Evolutionary conservation across 2,113 vertebrate genomes (phyloP), one percentile per base, ranked within the genome.

Genomic region (Recurvirostra avosetta): DNA sequence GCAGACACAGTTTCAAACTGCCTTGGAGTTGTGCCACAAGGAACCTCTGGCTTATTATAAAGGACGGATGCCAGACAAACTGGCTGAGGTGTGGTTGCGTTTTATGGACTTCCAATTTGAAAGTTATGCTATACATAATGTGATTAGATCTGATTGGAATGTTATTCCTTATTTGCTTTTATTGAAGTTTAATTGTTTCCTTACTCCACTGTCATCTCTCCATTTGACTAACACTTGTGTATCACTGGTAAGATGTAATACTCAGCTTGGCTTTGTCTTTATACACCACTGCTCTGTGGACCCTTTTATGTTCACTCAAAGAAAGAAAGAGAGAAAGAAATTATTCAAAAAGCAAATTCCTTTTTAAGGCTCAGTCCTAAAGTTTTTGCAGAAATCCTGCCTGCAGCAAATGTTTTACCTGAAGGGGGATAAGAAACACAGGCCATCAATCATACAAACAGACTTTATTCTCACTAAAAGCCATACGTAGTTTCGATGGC

Each of bases 151-250:
- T 91, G 95, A 91, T 84, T 97, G 95, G 97, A 97, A 97, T 94
- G 92, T 94, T 97, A 97, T 92, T 95, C 88, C 77, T 87, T 87
- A 96, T 94, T 97, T 96, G 90, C 62, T 95, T 95, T 96, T 95
- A 95, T 92, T 96, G 95, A 95, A 96, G 84, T 90, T 97, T 97
- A 97, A 97, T 97, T 97, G 87, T 95, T 97, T 96, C 97, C 95
- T 97, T 95, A 96, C 86, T 92, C 90, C 50, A 89, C 84, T 97
- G 91, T 94, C 95, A 96, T 95, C 80, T 96, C 92, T 85, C 58
- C 92, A 92, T 97, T 97, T 96, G 91, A 95, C 66, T 95, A 95
- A 97, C 84, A 94, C 66, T 97, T 95, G 61, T 85, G 91, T 74
- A 91, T 89, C 70, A 65, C 70, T 91, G 91, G 49, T 90, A 61